These are phyloP conservation scores for Trachelus stipa DNA, from an alignment of 2,888 invertebrate genomes.

Conservation along the genomic window DNA sequence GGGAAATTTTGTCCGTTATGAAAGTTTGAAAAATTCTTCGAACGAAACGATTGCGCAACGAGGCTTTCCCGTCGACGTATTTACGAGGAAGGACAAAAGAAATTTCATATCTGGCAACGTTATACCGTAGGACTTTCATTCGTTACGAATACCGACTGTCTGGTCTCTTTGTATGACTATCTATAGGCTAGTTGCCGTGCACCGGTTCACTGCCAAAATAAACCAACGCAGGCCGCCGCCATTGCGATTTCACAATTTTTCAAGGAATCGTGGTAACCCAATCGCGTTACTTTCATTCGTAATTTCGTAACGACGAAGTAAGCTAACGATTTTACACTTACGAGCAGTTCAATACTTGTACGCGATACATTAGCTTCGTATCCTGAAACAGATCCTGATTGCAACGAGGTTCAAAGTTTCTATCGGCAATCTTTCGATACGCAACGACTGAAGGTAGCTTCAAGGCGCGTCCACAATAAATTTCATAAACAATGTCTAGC, in stretches of 20 bases:
- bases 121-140: not conserved
- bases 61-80: conserved; percentile 2
- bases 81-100: not conserved
- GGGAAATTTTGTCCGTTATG: conserved; percentile 21
- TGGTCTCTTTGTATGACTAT: not conserved
- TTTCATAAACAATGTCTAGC: not conserved
- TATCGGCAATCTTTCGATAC: not conserved
- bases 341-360: not conserved
- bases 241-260: not conserved
- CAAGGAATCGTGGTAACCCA: not conserved
- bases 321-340: not conserved
- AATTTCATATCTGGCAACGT: not conserved
- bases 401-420: not conserved
- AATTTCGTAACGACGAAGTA: not conserved
- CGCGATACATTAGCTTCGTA: not conserved
- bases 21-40: conserved; percentile 17
- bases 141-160: not conserved
- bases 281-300: not conserved
- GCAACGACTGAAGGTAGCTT: not conserved
- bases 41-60: not conserved
- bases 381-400: not conserved
- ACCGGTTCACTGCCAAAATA: not conserved
- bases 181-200: not conserved
- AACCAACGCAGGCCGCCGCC: not conserved
- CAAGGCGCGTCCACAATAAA: not conserved